Conservation (phyloP, 2,888 invertebrate genomes). For the Drosophila setosimentum region DNA sequence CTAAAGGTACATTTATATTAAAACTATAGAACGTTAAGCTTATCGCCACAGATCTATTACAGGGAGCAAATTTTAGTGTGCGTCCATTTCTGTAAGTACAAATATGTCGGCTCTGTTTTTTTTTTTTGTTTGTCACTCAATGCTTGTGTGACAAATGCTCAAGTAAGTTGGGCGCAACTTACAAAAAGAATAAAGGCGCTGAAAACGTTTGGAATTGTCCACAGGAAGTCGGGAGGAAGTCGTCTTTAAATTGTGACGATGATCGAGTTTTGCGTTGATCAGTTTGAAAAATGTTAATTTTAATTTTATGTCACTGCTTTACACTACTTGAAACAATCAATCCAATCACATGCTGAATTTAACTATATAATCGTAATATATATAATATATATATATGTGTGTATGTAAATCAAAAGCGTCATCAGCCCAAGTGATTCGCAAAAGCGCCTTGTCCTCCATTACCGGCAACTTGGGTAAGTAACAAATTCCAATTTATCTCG, state of each 20-base stretch:
- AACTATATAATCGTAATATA: constrained; percentile 69
- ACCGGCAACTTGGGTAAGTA: constrained; percentile 96
- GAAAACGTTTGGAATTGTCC: constrained; percentile 28
- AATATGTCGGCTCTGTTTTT: constrained; percentile 6
- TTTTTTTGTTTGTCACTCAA: constrained; percentile 3
- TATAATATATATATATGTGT: constrained; percentile 80
- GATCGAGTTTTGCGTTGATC: constrained; percentile 11
- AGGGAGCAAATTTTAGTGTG: constrained; percentile 37
- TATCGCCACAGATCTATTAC: constrained; percentile 52
- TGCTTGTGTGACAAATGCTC: not conserved
- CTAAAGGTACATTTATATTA: constrained; percentile 89
- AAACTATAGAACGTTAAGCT: constrained; percentile 49
- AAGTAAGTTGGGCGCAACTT: constrained; percentile 8
- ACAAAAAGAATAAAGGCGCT: constrained; percentile 10
- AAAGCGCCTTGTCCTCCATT: constrained; percentile 96
- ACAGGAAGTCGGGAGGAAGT: constrained; percentile 21
- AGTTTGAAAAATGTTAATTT: constrained; percentile 33
- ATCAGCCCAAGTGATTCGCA: constrained; percentile 88
- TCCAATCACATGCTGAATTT: constrained; percentile 70
- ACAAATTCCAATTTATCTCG: constrained; percentile 55
- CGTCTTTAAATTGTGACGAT: not conserved
- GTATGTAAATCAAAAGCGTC: constrained; percentile 84
- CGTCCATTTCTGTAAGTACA: constrained; percentile 53
- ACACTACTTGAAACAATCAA: constrained; percentile 44
- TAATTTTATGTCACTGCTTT: constrained; percentile 50